Conservation (phyloP, 2,113 vertebrate genomes). For the Ictalurus punctatus region DNA sequence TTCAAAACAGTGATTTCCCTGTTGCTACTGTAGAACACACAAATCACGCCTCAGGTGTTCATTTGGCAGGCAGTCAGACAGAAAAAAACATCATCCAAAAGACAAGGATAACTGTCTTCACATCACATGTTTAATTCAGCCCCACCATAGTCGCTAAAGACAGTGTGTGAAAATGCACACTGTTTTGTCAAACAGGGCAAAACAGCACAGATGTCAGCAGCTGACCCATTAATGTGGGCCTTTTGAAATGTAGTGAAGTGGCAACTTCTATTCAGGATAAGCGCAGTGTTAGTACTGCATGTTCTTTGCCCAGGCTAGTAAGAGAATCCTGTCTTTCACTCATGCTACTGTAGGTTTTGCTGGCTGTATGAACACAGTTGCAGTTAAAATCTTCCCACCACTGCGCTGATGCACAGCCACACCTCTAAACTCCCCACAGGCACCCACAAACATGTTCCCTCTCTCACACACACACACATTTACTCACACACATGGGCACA, state of each 20-base stretch:
- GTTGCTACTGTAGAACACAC: conserved; percentile 30
- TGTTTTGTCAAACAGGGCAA: conserved; percentile 16
- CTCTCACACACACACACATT: background rate
- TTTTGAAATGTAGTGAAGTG: conserved; percentile 48
- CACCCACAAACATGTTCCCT: background rate
- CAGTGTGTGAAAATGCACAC: conserved; percentile 22
- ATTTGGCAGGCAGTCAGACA: background rate
- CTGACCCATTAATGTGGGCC: conserved; percentile 22
- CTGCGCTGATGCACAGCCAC: conserved; percentile 2
- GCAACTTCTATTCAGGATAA: conserved; percentile 41
- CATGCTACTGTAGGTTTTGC: background rate
- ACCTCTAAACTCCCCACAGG: conserved; percentile 8
- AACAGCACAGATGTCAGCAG: conserved; percentile 44
- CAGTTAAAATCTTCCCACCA: conserved; percentile 20
- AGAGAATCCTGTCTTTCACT: background rate
- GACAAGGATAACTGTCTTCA: conserved; percentile 13
- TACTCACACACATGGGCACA: background rate
- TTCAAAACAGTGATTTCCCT: conserved; percentile 33
- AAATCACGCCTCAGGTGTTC: background rate
- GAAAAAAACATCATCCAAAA: background rate
- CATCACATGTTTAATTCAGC: background rate
- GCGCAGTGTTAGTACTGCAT: background rate
- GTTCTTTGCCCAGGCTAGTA: conserved; percentile 11
- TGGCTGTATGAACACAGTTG: background rate
- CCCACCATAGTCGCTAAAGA: background rate